Conservation (phyloP, 1,140 invertebrate species). For the Acromyrmex echinatior region DNA sequence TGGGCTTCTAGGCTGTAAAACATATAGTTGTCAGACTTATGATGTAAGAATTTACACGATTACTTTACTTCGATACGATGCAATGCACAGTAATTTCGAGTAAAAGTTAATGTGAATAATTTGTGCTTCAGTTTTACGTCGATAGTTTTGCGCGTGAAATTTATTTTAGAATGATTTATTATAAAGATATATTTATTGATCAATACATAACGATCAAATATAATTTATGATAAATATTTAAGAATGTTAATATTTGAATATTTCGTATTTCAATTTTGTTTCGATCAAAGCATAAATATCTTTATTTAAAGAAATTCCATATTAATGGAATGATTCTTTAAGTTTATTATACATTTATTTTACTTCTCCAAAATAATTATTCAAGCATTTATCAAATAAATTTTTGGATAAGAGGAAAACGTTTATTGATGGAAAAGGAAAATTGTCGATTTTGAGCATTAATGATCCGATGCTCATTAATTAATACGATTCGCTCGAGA, state of each 20-base stretch:
- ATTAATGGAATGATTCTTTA: background rate
- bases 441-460: background rate
- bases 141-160: background rate
- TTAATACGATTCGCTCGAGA: background rate
- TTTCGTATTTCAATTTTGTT: slow-evolving; percentile 8
- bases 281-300: background rate
- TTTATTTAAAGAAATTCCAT: slow-evolving; percentile 16
- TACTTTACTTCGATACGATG: slow-evolving; percentile 39
- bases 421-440: background rate
- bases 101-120: slow-evolving; percentile 17
- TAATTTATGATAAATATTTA: background rate
- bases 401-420: background rate
- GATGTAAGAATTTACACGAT: slow-evolving; percentile 35
- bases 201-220: background rate
- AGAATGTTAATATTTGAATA: slow-evolving; percentile 5
- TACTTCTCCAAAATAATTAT: background rate
- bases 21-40: slow-evolving; percentile 10
- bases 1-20: slow-evolving; percentile 35
- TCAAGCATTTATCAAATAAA: background rate
- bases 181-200: background rate
- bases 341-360: background rate
- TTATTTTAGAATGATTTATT: background rate
- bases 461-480: background rate
- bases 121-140: slow-evolving; percentile 1
- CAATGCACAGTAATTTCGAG: slow-evolving; percentile 6